These are phyloP conservation scores for Hafferia zeledoni DNA, from an alignment of 2,797 vertebrate genomes.

Conservation along the genomic window DNA sequence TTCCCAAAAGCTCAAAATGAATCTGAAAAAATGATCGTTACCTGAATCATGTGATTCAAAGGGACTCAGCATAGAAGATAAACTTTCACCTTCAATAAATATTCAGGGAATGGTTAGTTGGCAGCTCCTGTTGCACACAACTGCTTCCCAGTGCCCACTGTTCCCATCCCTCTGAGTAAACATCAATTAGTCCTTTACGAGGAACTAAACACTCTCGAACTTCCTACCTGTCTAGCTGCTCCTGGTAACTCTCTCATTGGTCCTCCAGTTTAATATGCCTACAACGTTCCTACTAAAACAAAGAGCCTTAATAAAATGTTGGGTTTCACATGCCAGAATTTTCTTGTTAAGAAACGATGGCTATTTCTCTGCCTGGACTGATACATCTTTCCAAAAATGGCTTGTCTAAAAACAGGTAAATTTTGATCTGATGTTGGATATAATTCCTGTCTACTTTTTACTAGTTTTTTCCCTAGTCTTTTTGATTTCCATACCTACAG, in stretches of 20 bases:
- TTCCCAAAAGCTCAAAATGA: not conserved
- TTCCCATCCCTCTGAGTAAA: not conserved
- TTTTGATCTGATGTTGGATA: not conserved
- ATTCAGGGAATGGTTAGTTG: not conserved
- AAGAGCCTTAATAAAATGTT: not conserved
- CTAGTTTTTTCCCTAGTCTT: not conserved
- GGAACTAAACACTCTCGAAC: not conserved
- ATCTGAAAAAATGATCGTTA: not conserved
- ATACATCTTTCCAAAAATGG: not conserved
- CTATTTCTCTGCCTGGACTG: not conserved
- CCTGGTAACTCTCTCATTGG: not conserved
- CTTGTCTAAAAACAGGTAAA: not conserved
- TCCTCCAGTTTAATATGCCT: not conserved
- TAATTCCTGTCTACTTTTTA: not conserved
- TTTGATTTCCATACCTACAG: not conserved
- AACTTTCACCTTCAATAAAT: not conserved
- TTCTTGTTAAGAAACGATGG: not conserved
- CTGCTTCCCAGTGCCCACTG: not conserved
- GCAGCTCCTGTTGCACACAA: not conserved
- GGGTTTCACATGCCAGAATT: not conserved
- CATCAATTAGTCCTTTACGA: not conserved
- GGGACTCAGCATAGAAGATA: not conserved
- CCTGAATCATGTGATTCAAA: not conserved
- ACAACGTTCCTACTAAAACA: not conserved
- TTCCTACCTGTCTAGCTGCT: not conserved